phyloP scores from a whole-genome alignment of 2,113 vertebrate species.

The Anhinga anhinga region DNA sequence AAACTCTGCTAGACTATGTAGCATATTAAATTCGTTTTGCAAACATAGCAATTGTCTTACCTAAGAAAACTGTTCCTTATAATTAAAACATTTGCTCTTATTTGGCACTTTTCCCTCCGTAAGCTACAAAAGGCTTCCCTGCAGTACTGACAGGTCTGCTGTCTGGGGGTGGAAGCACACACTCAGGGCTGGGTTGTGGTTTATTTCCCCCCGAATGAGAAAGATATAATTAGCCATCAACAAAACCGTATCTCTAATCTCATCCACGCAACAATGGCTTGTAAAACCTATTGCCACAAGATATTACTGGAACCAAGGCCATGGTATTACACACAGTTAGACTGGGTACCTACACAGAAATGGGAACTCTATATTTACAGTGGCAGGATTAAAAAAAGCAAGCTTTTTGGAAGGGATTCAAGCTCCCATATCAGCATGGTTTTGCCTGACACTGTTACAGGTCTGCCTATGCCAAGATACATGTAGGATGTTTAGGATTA shows the following conservation, averaged over 20 bases:
- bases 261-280: not conserved
- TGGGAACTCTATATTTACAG: fast-evolving
- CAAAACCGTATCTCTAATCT: not conserved
- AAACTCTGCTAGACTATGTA: conserved; percentile 31
- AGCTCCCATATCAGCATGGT: not conserved
- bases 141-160: not conserved
- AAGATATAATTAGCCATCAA: not conserved
- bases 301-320: not conserved
- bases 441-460: not conserved
- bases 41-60: conserved; percentile 64
- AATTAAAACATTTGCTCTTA: conserved; percentile 72
- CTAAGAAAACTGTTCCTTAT: conserved; percentile 63
- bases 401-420: not conserved
- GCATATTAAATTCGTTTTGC: conserved; percentile 59
- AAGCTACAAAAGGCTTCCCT: not conserved
- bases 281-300: not conserved
- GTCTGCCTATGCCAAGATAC: not conserved
- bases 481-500: not conserved
- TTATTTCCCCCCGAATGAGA: not conserved
- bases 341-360: not conserved
- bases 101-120: conserved; percentile 31
- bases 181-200: not conserved
- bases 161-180: not conserved
- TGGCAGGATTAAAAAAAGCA: not conserved
- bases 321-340: not conserved